A percentile compares a stretch with the other conserved stretches of the same genome.
Evolutionary conservation across 2,888 invertebrate genomes (phyloP).

Genomic region (Heteromyza rotundicornis): DNA sequence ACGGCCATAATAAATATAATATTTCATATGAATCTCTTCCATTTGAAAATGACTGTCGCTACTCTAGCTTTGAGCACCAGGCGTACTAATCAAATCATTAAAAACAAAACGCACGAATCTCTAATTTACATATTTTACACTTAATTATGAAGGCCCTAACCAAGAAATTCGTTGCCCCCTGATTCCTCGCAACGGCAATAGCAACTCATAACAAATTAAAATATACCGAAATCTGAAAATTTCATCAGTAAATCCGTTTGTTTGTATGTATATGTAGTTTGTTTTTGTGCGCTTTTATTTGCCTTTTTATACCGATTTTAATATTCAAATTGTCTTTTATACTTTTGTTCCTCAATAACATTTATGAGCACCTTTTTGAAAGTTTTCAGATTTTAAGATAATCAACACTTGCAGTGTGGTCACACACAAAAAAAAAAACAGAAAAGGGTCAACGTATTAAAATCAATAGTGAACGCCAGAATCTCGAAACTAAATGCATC

Average conservation of each 20-base stretch:
- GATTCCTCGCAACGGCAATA: constrained; percentile 24
- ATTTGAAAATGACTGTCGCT: too few relatives aligned
- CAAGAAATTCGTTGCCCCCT: constrained; percentile 35
- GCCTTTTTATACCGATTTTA: not conserved
- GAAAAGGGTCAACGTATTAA: not conserved
- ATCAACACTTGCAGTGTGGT: constrained; percentile 12
- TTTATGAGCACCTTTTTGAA: not conserved
- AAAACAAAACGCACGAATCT: not conserved
- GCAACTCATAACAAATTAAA: constrained; percentile 5
- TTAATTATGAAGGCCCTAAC: constrained; percentile 39
- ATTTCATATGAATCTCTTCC: not conserved
- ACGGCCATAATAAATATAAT: constrained; percentile 1
- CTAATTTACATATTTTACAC: constrained; percentile 49
- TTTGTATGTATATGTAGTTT: constrained; percentile 13
- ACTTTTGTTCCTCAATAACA: not conserved
- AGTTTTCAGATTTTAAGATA: not conserved
- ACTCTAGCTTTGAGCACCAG: not conserved
- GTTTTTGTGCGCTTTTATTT: constrained; percentile 4
- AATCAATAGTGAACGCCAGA: not conserved
- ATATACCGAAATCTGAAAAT: not conserved
- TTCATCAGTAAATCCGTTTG: constrained; percentile 35
- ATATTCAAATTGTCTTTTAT: not conserved
- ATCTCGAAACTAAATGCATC: constrained; percentile 2
- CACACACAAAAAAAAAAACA: not conserved
- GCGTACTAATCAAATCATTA: not conserved